These are phyloP conservation scores for Tillus elongatus DNA, from an alignment of 2,888 invertebrate species.

Conservation along the genomic window DNA sequence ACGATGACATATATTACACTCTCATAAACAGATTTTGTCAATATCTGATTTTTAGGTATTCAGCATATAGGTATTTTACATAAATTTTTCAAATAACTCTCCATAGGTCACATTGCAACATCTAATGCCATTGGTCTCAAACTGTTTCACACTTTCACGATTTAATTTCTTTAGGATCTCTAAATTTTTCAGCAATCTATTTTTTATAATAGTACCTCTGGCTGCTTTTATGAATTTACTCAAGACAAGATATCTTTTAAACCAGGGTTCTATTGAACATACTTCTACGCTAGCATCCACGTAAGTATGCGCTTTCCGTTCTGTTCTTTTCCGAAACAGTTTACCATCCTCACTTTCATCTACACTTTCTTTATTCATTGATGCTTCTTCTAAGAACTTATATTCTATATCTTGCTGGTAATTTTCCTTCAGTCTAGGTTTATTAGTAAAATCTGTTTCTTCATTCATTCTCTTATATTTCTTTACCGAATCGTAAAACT, in stretches of 20 bases:
- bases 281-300: background rate
- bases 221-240: conserved; percentile 32
- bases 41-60: no score
- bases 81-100: conserved; percentile 13
- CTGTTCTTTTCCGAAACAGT: background rate
- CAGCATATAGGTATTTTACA: no score
- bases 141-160: conserved; percentile 6
- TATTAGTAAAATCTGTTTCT: background rate
- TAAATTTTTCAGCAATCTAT: conserved; percentile 29
- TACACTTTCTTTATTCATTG: background rate
- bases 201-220: conserved; percentile 27
- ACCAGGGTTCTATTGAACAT: conserved; percentile 30
- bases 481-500: no score
- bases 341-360: background rate
- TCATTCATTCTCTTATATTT: no score
- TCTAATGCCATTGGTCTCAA: conserved; percentile 10
- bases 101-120: conserved; percentile 12
- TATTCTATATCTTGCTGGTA: background rate
- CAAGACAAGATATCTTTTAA: conserved; percentile 28
- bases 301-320: background rate
- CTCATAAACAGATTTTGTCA: no score
- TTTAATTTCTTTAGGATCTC: conserved; percentile 22
- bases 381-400: background rate
- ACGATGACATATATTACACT: no score
- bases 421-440: background rate